These are phyloP conservation scores for Orchesella cincta DNA, from an alignment of 1,140 invertebrate species.

Conservation along the genomic window DNA sequence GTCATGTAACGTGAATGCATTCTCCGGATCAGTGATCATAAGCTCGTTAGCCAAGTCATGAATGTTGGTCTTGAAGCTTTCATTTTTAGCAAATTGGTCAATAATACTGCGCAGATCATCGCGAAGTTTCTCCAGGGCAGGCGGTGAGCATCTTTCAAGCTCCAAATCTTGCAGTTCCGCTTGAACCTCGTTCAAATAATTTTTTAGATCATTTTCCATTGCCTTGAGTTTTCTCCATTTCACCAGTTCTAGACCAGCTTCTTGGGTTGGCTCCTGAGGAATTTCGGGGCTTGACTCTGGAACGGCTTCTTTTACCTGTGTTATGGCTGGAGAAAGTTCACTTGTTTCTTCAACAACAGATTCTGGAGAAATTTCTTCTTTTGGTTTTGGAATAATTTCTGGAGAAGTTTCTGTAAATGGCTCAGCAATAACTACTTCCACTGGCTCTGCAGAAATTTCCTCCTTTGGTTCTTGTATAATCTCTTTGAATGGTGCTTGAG, in stretches of 20 bases:
- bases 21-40: slow-evolving; percentile 77
- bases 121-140: slow-evolving; percentile 64
- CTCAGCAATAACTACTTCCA: too few species aligned
- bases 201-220: slow-evolving; percentile 30
- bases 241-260: too few species aligned
- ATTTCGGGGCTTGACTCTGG: background rate
- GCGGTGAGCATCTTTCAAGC: slow-evolving; percentile 53
- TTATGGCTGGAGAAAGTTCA: background rate
- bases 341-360: background rate
- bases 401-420: background rate
- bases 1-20: slow-evolving; percentile 75
- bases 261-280: background rate
- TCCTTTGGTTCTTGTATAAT: too few species aligned
- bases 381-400: background rate
- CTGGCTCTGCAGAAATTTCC: too few species aligned
- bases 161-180: slow-evolving; percentile 44
- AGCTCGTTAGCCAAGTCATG: slow-evolving; percentile 72
- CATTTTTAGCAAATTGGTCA: slow-evolving; percentile 60
- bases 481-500: too few species aligned
- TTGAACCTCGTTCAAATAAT: slow-evolving; percentile 33
- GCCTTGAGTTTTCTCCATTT: slow-evolving; percentile 51
- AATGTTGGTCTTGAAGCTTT: slow-evolving; percentile 63
- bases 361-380: background rate
- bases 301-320: too few species aligned
- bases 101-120: slow-evolving; percentile 53